Evolutionary conservation across 1,140 invertebrate species (phyloP).

Genomic region (Zaprionus davidi): DNA sequence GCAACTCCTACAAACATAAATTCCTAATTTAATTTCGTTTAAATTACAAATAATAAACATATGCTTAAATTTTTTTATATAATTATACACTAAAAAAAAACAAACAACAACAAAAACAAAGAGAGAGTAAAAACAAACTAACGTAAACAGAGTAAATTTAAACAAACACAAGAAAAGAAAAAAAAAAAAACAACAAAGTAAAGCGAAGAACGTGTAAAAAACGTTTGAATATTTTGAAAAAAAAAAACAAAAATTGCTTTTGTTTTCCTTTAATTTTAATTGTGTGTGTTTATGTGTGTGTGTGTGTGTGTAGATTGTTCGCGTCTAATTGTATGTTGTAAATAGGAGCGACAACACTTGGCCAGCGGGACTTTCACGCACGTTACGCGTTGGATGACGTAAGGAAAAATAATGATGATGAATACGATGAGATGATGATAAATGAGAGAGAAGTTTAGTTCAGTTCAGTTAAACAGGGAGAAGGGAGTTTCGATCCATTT

Average conservation of each 20-base stretch:
- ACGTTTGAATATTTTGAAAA: slow-evolving; percentile 75
- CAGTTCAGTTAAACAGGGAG: slow-evolving; percentile 17
- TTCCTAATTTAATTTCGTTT: slow-evolving; percentile 81
- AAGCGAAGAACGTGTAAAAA: slow-evolving; percentile 75
- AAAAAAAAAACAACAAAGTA: slow-evolving; percentile 64
- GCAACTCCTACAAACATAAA: slow-evolving; percentile 75
- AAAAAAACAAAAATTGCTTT: slow-evolving; percentile 55
- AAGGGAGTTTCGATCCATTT: slow-evolving; percentile 36
- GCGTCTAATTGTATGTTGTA: slow-evolving; percentile 34
- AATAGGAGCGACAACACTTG: slow-evolving; percentile 14
- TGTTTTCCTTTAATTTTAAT: slow-evolving; percentile 62
- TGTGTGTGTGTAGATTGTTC: slow-evolving; percentile 31
- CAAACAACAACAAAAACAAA: slow-evolving; percentile 53
- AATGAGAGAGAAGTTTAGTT: not conserved
- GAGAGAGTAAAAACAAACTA: slow-evolving; percentile 56
- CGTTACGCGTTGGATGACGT: slow-evolving; percentile 13
- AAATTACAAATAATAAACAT: slow-evolving; percentile 73
- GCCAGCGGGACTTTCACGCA: slow-evolving; percentile 24
- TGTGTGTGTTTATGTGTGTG: slow-evolving; percentile 22
- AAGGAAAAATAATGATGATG: not conserved
- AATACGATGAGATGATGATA: not conserved
- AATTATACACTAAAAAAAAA: slow-evolving; percentile 72
- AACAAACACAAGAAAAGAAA: slow-evolving; percentile 31
- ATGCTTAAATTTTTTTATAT: slow-evolving; percentile 81
- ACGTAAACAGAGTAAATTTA: slow-evolving; percentile 44